phyloP scores from a whole-genome alignment of 2,113 vertebrate genomes.

The Chlorodrepanis virens region DNA sequence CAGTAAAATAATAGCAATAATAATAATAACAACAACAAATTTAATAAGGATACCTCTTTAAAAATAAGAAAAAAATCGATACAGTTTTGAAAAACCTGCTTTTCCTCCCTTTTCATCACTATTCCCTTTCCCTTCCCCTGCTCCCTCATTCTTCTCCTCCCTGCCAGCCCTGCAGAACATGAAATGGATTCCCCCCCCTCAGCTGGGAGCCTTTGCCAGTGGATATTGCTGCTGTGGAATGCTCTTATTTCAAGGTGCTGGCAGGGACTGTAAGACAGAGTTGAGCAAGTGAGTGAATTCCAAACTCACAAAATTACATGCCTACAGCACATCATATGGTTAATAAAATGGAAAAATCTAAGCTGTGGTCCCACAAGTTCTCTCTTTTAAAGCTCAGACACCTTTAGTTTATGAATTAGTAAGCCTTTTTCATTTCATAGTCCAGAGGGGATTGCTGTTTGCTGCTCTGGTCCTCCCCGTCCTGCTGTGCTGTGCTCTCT shows the following conservation, averaged over 20 bases:
- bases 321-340: constrained; percentile 11
- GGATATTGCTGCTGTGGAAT: background rate
- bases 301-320: constrained; percentile 3
- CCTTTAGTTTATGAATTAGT: constrained; percentile 61
- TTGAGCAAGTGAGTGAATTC: background rate
- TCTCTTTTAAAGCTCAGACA: constrained; percentile 15
- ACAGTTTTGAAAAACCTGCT: background rate
- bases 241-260: constrained; percentile 29
- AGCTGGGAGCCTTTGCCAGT: background rate
- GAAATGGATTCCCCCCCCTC: background rate
- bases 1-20: background rate
- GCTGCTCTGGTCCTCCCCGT: background rate
- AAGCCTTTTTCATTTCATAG: constrained; percentile 40
- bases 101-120: background rate
- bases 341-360: constrained; percentile 60
- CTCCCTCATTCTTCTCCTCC: background rate
- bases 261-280: background rate
- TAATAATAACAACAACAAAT: background rate
- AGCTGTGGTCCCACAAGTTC: background rate
- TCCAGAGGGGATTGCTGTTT: constrained; percentile 16
- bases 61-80: background rate
- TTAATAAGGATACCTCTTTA: background rate
- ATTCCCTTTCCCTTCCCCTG: background rate
- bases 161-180: background rate
- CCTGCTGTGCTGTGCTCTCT: background rate